Evolutionary conservation across 2,113 vertebrate species (phyloP).

Genomic region (Stercorarius parasiticus): DNA sequence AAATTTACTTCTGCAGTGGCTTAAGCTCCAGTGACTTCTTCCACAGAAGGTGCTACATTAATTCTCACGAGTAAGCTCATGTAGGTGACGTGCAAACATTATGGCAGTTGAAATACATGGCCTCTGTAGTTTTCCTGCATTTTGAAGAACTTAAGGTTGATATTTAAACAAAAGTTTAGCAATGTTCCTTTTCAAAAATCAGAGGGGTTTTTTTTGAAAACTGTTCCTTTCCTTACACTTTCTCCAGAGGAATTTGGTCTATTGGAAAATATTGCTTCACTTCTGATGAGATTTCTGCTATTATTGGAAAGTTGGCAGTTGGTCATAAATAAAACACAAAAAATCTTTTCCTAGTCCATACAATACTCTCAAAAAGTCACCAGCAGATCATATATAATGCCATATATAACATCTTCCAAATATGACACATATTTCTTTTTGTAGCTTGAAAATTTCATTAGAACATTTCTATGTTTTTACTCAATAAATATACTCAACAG

Average conservation of each 20-base stretch:
- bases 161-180: background rate
- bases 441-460: background rate
- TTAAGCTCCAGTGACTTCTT: background rate
- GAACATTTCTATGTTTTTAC: background rate
- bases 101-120: rapidly evolving
- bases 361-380: background rate
- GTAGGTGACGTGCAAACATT: rapidly evolving
- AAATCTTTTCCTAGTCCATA: background rate
- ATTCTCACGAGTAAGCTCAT: rapidly evolving
- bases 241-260: background rate
- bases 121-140: background rate
- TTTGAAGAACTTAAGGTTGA: background rate
- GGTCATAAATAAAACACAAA: background rate
- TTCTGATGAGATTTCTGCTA: background rate
- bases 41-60: rapidly evolving
- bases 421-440: background rate
- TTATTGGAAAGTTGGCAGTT: background rate
- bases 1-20: background rate
- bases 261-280: background rate
- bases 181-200: rapidly evolving
- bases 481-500: background rate
- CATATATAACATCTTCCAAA: background rate
- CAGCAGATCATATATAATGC: background rate
- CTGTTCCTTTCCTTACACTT: rapidly evolving
- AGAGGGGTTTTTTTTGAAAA: background rate